Percentiles rank a stretch among this genome's conserved stretches.
phyloP scores from a whole-genome alignment of 2,113 vertebrate genomes.

The Phyllostomus discolor region DNA sequence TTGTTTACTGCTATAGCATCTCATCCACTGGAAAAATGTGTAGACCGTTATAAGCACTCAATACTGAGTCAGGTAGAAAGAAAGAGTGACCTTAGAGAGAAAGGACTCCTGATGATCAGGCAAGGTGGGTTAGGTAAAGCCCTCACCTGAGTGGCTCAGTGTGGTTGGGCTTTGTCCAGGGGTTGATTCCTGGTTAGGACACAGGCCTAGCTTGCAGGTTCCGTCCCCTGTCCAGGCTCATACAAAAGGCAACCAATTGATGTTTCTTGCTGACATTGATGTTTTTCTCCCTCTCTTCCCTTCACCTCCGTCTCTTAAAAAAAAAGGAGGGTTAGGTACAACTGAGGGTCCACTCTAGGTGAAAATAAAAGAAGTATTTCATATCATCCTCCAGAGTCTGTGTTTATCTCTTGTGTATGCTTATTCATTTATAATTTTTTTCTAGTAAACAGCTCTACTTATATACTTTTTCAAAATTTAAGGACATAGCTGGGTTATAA shows the following conservation, averaged over 20 bases:
- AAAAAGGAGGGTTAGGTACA: background rate
- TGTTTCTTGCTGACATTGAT: too few relatives aligned
- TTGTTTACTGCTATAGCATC: background rate
- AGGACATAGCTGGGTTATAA: background rate
- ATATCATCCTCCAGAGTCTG: background rate
- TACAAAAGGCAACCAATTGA: too few relatives aligned
- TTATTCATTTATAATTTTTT: background rate
- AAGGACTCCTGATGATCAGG: background rate
- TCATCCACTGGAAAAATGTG: background rate
- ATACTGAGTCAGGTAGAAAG: background rate
- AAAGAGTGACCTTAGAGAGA: background rate
- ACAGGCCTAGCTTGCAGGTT: too few relatives aligned
- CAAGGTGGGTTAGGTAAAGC: background rate
- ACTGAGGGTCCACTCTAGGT: background rate
- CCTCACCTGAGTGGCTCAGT: too few relatives aligned
- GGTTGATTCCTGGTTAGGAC: too few relatives aligned
- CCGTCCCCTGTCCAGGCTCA: too few relatives aligned
- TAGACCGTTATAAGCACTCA: background rate
- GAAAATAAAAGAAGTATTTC: background rate
- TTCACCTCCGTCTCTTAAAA: too few relatives aligned
- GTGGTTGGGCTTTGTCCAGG: too few relatives aligned
- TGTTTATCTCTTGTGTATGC: background rate
- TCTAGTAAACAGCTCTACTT: background rate
- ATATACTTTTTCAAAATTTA: background rate
- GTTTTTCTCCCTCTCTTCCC: too few relatives aligned